These are phyloP conservation scores for Ceratoteleas bidentatus DNA, from an alignment of 1,140 invertebrate species.

Conservation along the genomic window DNA sequence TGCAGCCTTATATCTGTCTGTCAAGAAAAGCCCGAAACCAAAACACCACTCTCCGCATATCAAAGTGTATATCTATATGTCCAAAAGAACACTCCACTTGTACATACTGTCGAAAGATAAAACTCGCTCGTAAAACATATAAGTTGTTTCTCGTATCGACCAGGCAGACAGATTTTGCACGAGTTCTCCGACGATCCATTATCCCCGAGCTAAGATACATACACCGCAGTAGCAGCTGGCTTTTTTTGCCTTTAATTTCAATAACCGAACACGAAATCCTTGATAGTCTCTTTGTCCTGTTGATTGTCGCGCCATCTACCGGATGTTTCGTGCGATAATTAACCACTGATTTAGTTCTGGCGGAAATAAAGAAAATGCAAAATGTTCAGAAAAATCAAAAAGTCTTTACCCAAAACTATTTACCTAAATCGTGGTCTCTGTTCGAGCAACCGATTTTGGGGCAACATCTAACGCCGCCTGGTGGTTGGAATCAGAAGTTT, in stretches of 20 bases:
- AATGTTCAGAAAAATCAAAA: no score
- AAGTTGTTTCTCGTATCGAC: conserved; percentile 34
- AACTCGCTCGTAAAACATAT: conserved; percentile 36
- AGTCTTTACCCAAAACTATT: no score
- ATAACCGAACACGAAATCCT: conserved; percentile 18
- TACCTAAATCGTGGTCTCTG: no score
- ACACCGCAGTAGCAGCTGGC: conserved; percentile 9
- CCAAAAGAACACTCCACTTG: conserved; percentile 21
- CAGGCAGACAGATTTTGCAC: conserved; percentile 45
- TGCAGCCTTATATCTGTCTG: conserved; percentile 1
- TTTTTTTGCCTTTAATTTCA: conserved; percentile 4
- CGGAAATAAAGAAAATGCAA: conserved; percentile 5
- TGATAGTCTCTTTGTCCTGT: background rate
- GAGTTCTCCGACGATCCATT: conserved; percentile 32
- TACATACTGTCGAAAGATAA: conserved; percentile 42
- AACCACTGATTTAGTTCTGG: background rate
- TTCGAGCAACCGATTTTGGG: no score
- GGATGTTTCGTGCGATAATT: background rate
- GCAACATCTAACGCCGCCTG: no score
- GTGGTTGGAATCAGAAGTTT: no score
- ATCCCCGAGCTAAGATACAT: conserved; percentile 35
- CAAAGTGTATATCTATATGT: conserved; percentile 17
- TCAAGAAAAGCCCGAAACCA: background rate
- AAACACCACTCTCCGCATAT: background rate
- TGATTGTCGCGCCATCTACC: background rate